Percentiles rank a stretch among this genome's conserved stretches.
Conservation (phyloP, 2,888 invertebrate genomes). For the Dryomyza anilis region DNA sequence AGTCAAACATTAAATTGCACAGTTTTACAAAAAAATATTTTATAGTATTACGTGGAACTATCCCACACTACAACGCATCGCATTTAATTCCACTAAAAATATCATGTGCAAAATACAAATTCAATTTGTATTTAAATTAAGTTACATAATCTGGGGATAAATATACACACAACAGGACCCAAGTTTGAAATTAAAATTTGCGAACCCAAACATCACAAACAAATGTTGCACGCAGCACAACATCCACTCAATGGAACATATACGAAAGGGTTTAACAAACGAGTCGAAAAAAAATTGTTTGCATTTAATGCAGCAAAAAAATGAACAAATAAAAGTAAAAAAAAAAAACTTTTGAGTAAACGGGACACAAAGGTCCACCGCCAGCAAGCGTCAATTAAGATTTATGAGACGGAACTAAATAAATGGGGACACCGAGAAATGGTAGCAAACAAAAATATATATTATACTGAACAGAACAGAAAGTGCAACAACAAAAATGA, state of each 20-base stretch:
- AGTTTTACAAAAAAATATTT: too few relatives aligned
- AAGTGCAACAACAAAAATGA: conserved; percentile 14
- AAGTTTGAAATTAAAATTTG: conserved; percentile 9
- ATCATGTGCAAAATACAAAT: conserved; percentile 9
- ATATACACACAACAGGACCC: not conserved
- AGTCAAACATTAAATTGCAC: too few relatives aligned
- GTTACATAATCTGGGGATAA: not conserved
- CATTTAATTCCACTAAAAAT: too few relatives aligned
- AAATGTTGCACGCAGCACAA: conserved; percentile 3
- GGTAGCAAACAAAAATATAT: not conserved
- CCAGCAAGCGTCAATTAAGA: conserved; percentile 25
- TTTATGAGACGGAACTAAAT: conserved; percentile 30
- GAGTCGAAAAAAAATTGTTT: conserved; percentile 8
- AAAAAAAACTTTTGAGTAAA: not conserved
- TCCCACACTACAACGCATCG: too few relatives aligned
- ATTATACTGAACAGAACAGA: not conserved
- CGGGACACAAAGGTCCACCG: conserved; percentile 1
- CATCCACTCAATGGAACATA: not conserved
- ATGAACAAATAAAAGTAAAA: conserved; percentile 3
- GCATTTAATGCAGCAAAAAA: conserved; percentile 10
- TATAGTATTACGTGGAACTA: too few relatives aligned
- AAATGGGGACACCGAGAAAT: conserved; percentile 8
- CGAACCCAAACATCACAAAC: conserved; percentile 2
- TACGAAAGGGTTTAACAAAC: not conserved
- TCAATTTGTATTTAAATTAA: conserved; percentile 26